Percentiles rank a stretch among this genome's conserved stretches.
phyloP scores from a whole-genome alignment of 2,113 vertebrate genomes.

The Tupaia chinensis region DNA sequence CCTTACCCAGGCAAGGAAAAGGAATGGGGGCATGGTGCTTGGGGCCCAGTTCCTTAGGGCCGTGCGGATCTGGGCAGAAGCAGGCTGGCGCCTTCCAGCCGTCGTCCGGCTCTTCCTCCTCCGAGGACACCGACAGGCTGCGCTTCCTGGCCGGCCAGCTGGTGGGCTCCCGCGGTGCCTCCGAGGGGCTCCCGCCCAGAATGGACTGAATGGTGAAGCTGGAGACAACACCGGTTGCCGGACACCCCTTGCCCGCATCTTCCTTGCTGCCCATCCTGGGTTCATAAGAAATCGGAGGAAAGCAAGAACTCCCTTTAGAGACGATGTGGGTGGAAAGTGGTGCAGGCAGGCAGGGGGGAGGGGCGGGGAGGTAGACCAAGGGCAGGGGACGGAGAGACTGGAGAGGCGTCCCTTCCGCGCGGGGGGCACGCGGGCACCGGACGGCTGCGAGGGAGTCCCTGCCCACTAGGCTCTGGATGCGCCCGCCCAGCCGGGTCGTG shows the following conservation, averaged over 20 bases:
- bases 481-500: constrained; percentile 89
- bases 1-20: constrained; percentile 95
- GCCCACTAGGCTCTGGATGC: constrained; percentile 88
- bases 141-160: constrained; percentile 90
- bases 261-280: constrained; percentile 98
- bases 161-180: constrained; percentile 88
- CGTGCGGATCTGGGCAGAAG: constrained; percentile 93
- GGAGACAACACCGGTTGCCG: constrained; percentile 93
- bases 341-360: constrained; percentile 58
- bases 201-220: constrained; percentile 99
- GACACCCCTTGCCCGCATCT: constrained; percentile 95
- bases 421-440: constrained; percentile 83
- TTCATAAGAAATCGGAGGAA: constrained; percentile 95
- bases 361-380: constrained; percentile 42
- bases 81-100: constrained; percentile 92
- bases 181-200: constrained; percentile 93
- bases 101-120: constrained; percentile 95
- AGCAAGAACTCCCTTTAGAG: constrained; percentile 87
- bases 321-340: constrained; percentile 76
- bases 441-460: constrained; percentile 53
- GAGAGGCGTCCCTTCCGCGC: constrained; percentile 41
- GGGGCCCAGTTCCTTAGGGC: constrained; percentile 88
- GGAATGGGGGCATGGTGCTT: constrained; percentile 89
- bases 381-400: constrained; percentile 70
- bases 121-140: constrained; percentile 95